These are phyloP conservation scores for Perithous albicinctus DNA, from an alignment of 2,888 invertebrate species.

Conservation along the genomic window DNA sequence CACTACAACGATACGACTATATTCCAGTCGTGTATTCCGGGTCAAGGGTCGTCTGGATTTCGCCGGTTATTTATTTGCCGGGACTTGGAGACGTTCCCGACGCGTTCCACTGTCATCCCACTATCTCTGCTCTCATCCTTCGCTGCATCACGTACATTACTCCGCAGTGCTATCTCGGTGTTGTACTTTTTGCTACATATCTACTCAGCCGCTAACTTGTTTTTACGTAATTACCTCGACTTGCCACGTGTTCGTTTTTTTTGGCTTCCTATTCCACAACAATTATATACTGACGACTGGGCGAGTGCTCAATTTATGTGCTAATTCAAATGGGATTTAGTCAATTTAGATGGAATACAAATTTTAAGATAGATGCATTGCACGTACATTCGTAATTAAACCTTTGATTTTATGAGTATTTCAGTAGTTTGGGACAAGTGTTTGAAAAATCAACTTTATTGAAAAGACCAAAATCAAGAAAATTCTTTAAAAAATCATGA, in stretches of 20 bases:
- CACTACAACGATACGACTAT: conserved; percentile 39
- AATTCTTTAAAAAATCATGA: no score
- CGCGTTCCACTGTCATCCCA: conserved; percentile 50
- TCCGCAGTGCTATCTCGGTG: not conserved
- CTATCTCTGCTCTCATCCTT: conserved; percentile 53
- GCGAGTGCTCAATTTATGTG: no score
- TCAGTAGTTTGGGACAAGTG: no score
- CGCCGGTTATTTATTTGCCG: conserved; percentile 64
- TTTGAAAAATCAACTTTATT: no score
- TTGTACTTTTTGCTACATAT: conserved; percentile 6
- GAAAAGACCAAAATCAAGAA: no score
- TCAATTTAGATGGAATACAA: not conserved
- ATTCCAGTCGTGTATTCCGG: conserved; percentile 49
- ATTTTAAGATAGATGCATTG: no score
- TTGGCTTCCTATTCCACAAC: no score
- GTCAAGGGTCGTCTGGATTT: conserved; percentile 67
- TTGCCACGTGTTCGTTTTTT: conserved; percentile 8
- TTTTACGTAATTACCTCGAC: not conserved
- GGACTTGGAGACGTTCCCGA: conserved; percentile 65
- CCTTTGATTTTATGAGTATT: no score
- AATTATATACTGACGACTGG: not conserved
- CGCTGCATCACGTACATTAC: not conserved
- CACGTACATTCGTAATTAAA: no score
- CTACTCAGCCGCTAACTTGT: not conserved
- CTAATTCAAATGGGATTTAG: not conserved